Conservation (phyloP, 2,888 invertebrate genomes). For the Nemotelus pantherinus region DNA sequence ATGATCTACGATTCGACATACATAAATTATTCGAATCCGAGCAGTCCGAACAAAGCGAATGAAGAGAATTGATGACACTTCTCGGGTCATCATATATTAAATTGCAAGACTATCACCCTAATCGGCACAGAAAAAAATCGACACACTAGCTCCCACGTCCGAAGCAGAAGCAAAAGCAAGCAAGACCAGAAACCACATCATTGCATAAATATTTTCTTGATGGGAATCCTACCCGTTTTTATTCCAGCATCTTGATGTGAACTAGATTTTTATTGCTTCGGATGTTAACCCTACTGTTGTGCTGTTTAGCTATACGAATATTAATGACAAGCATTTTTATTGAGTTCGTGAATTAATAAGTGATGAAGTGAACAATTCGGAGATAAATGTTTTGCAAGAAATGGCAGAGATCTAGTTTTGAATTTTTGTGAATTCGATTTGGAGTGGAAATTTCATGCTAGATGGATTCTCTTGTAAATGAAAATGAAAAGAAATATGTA, state of each 20-base stretch:
- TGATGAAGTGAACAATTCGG: too few species aligned
- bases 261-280: background rate
- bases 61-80: background rate
- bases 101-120: background rate
- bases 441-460: too few species aligned
- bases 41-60: background rate
- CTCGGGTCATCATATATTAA: background rate
- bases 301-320: too few species aligned
- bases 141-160: background rate
- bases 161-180: background rate
- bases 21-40: background rate
- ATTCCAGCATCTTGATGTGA: background rate
- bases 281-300: background rate
- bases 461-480: too few species aligned
- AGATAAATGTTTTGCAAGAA: too few species aligned
- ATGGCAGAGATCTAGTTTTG: too few species aligned
- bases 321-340: too few species aligned
- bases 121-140: background rate
- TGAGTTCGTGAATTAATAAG: too few species aligned
- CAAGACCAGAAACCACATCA: background rate
- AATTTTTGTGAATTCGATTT: too few species aligned
- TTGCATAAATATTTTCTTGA: slow-evolving; percentile 1
- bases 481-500: too few species aligned
- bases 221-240: background rate
- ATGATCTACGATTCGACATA: background rate